phyloP scores from a whole-genome alignment of 2,113 vertebrate species.

The Pygoscelis adeliae region DNA sequence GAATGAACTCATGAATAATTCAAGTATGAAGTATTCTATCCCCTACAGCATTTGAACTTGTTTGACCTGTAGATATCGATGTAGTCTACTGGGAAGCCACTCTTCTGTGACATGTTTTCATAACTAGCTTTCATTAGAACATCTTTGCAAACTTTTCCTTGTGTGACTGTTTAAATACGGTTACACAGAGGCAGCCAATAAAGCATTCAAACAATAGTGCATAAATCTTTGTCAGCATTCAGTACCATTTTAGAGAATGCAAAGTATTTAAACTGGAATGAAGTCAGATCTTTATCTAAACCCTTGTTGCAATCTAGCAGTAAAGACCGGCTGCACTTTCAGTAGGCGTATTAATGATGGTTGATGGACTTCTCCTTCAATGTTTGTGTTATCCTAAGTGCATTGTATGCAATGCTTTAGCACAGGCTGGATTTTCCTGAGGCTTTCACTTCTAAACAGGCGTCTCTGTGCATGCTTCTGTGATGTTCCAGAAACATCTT shows the following conservation, averaged over 20 bases:
- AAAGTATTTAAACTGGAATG: background rate
- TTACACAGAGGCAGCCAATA: background rate
- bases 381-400: background rate
- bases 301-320: background rate
- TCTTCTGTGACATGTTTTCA: conserved; percentile 37
- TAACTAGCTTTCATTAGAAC: background rate
- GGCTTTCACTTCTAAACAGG: background rate
- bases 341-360: background rate
- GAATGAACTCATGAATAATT: conserved; percentile 42
- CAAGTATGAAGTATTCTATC: background rate
- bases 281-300: background rate
- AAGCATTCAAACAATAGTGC: background rate
- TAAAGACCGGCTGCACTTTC: background rate
- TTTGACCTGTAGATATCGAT: conserved; percentile 27
- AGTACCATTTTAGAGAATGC: background rate
- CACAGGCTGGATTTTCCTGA: background rate
- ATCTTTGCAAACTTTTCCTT: background rate
- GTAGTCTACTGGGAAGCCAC: background rate
- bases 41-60: conserved; percentile 14
- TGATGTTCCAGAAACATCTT: background rate
- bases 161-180: background rate
- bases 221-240: background rate
- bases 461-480: fast-evolving
- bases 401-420: background rate
- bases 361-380: background rate